Evolutionary conservation across 1,140 invertebrate genomes (phyloP).

Genomic region (Cyphomyrmex costatus): DNA sequence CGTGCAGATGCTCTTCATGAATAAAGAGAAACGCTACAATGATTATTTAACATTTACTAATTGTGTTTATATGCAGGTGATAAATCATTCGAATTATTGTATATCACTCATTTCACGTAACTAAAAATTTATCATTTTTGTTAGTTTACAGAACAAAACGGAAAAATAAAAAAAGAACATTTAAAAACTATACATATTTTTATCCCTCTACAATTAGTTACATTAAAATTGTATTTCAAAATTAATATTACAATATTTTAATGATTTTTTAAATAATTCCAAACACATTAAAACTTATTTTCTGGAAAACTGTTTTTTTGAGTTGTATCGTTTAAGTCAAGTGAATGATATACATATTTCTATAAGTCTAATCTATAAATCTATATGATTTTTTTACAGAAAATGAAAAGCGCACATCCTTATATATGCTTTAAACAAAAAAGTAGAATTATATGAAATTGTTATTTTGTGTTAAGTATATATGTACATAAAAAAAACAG

Average conservation of each 20-base stretch:
- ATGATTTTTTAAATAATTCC: too few relatives aligned
- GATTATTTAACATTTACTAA: constrained; percentile 1
- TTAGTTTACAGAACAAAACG: too few relatives aligned
- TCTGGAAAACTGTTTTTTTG: too few relatives aligned
- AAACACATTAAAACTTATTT: too few relatives aligned
- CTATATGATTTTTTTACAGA: not conserved
- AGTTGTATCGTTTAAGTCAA: not conserved
- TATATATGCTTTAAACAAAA: not conserved
- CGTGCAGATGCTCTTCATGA: not conserved
- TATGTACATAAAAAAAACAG: not conserved
- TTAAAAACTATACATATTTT: too few relatives aligned
- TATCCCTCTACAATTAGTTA: too few relatives aligned
- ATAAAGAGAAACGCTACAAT: not conserved
- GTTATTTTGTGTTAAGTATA: not conserved
- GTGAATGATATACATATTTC: not conserved
- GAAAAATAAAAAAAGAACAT: too few relatives aligned
- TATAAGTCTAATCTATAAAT: not conserved
- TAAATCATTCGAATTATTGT: not conserved
- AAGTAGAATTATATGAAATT: not conserved
- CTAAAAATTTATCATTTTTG: too few relatives aligned
- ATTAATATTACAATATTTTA: too few relatives aligned
- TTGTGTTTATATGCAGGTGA: not conserved
- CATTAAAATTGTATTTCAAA: too few relatives aligned
- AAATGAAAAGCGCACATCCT: not conserved
- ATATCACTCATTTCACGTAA: too few relatives aligned